Percentiles rank a stretch among this genome's conserved stretches.
phyloP scores from a whole-genome alignment of 2,113 vertebrate species.

The Actenoides hombroni region DNA sequence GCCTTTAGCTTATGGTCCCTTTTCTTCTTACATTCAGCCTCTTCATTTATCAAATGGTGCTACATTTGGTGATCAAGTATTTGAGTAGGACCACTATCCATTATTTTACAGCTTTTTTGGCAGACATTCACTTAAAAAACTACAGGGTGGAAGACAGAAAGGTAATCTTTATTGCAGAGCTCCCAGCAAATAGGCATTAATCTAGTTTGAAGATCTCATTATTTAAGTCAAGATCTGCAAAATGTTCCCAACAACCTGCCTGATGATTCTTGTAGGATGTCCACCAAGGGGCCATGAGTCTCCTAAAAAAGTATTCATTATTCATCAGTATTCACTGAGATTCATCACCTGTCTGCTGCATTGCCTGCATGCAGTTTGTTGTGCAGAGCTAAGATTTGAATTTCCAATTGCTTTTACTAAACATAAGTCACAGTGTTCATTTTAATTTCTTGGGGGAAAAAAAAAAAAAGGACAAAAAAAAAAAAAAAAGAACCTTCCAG shows the following conservation, averaged over 20 bases:
- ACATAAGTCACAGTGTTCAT: not conserved
- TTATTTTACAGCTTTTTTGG: not conserved
- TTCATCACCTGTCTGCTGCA: not conserved
- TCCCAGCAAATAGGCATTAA: constrained; percentile 28
- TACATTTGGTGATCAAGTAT: not conserved
- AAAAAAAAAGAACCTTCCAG: not conserved
- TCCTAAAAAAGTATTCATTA: not conserved
- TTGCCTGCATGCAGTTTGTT: fast-evolving
- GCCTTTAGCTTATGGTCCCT: not conserved
- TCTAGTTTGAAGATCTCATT: constrained; percentile 25
- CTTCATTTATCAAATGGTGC: not conserved
- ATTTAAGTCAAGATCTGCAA: constrained; percentile 14
- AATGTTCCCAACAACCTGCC: not conserved
- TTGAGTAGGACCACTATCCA: not conserved
- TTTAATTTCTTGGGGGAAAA: not conserved
- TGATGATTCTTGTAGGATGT: not conserved
- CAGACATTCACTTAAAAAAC: not conserved
- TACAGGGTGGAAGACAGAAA: not conserved
- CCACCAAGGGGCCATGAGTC: not conserved
- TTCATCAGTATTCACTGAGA: not conserved
- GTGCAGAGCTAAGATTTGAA: not conserved
- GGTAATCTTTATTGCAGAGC: not conserved
- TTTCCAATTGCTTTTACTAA: not conserved
- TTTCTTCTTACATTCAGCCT: not conserved
- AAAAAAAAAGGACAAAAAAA: not conserved